Evolutionary conservation across 2,888 invertebrate genomes (phyloP).

Genomic region (Pomacea canaliculata): DNA sequence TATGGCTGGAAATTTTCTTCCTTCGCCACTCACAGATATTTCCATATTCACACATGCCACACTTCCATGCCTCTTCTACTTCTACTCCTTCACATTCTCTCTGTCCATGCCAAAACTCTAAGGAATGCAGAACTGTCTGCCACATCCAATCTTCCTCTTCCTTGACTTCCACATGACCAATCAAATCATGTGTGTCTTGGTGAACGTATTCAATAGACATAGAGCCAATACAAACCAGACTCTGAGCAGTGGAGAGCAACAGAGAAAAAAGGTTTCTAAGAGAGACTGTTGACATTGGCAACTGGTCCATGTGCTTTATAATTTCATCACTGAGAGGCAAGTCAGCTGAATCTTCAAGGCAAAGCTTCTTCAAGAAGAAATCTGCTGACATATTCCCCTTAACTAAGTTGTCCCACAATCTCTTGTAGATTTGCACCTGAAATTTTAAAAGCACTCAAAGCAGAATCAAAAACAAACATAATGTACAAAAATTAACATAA

Average conservation of each 20-base stretch:
- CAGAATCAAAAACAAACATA: slow-evolving; percentile 30
- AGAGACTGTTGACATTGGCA: background rate
- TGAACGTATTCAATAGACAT: slow-evolving; percentile 59
- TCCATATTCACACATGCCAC: slow-evolving; percentile 60
- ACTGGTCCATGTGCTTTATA: background rate
- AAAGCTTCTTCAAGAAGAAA: slow-evolving; percentile 9
- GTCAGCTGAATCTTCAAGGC: slow-evolving; percentile 4
- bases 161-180: slow-evolving; percentile 41
- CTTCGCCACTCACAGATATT: slow-evolving; percentile 63
- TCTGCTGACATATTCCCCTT: slow-evolving; percentile 3
- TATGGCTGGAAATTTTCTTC: background rate
- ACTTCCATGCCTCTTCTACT: slow-evolving; percentile 68
- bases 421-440: slow-evolving; percentile 21
- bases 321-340: slow-evolving; percentile 5
- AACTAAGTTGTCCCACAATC: slow-evolving; percentile 25
- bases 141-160: slow-evolving; percentile 49
- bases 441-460: background rate
- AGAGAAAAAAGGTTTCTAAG: slow-evolving; percentile 6
- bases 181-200: slow-evolving; percentile 51
- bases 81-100: slow-evolving; percentile 59
- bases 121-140: slow-evolving; percentile 35
- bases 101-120: slow-evolving; percentile 58
- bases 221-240: slow-evolving; percentile 53
- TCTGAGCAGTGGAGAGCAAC: slow-evolving; percentile 34
- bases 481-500: background rate